Base-by-base conservation (phyloP, 1,140 invertebrate genomes). In the Eueides isabella region DNA sequence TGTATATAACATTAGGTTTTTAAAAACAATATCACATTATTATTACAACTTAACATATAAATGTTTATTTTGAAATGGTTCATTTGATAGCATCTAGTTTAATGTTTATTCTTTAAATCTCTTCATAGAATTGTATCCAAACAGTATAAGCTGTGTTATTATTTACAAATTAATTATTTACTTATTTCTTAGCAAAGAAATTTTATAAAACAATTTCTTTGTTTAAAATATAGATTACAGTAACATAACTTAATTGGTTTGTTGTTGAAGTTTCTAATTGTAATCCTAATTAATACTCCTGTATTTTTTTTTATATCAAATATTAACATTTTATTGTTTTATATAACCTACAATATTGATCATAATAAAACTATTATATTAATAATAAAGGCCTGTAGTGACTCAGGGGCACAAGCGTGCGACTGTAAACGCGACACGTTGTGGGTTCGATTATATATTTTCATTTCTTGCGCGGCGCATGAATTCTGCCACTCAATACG, bases 1-100 rank as follows among this genome's bases (percentile, higher is more conserved):
- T 55, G 44, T 23, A 16, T n/a, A 55, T 9, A n/a, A 19, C 9
- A 26, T 55, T 11, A 26, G 19, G 6, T 55, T 55, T 55, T 55
- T 11, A 55, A 11, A 55, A 55, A 23, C 9, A 23, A 11, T 26
- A 55, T 19, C 11, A 55, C 0, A 55, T 55, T 26, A n/a, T 55
- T 55, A 55, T 26, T 23, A 55, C 11, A 11, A 19, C 44, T 55
- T 19, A 11, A 55, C 7, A 55, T 23, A 55, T 9, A 55, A 33
- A 26, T 55, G 44, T 55, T 55, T 26, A 55, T n/a, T 9, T 55
- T 55, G 44, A 9, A 55, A 55, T 55, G 44, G 19, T 55, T 55
- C 44, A 55, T 55, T 55, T 26, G n/a, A 26, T 23, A 23, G 44
- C 44, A 55, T 7, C 44, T 19, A 55, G 44, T 55, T 23, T 55